Percentiles rank a stretch among this genome's conserved stretches.
These are phyloP conservation scores for Bicyclus anynana DNA, from an alignment of 1,140 invertebrate species.

Conservation along the genomic window DNA sequence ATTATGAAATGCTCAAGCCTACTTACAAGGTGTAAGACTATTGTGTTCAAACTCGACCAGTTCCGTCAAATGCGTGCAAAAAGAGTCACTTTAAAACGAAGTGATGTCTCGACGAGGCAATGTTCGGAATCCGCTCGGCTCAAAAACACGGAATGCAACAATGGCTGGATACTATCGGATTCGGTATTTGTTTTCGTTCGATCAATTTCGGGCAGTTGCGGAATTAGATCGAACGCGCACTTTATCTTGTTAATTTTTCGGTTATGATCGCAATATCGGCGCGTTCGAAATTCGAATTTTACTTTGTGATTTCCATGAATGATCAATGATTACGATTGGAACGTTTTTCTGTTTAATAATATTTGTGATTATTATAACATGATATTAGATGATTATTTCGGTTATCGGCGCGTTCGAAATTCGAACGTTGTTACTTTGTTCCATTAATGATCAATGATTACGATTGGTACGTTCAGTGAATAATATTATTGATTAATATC, in stretches of 20 bases:
- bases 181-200: conserved; percentile 44
- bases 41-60: conserved; percentile 25
- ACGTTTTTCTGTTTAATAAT: not conserved
- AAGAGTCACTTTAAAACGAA: conserved; percentile 35
- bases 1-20: conserved; percentile 19
- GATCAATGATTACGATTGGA: not conserved
- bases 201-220: conserved; percentile 36
- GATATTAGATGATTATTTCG: too few relatives aligned
- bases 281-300: not conserved
- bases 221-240: conserved; percentile 19
- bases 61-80: conserved; percentile 41
- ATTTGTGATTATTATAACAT: not conserved
- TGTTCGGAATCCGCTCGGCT: conserved; percentile 42
- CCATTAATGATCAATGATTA: not conserved
- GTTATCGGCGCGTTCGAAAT: too few relatives aligned
- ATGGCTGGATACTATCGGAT: conserved; percentile 61
- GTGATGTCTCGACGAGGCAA: conserved; percentile 31
- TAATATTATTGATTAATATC: not conserved
- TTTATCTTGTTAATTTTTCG: conserved; percentile 2
- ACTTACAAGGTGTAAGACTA: conserved; percentile 36
- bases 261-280: not conserved
- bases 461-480: not conserved
- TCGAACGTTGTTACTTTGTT: not conserved
- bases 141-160: conserved; percentile 68
- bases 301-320: not conserved